Evolutionary conservation across 1,140 invertebrate genomes (phyloP), one percentile per base, ranked within the genome.

Genomic region (Cotesia typhae): DNA sequence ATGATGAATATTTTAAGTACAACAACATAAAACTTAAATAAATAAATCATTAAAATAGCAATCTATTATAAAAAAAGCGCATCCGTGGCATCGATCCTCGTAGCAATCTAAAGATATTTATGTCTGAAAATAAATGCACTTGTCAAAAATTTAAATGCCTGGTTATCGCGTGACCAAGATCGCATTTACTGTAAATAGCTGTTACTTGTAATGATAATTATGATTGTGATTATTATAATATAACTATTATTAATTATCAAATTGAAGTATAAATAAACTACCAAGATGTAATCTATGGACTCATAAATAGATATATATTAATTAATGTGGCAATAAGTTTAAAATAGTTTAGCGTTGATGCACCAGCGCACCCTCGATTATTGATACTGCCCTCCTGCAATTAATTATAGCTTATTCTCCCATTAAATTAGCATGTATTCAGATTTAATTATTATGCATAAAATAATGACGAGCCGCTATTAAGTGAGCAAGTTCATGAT

Each of bases 11-110:
- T 4, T 70, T 17, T 69, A 70, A 59, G 64, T 64, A 64, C 71
- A n/a, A 57, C 35, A 35, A 66, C 4, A 51, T 64, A 36, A 37
- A 68, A 28, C 2, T 28, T 28, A 2, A 28, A 36, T 12, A 57
- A 57, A n/a, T 9, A 41, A 37, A 57, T 28, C 4, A 41, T 35
- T 52, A 28, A 68, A 70, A 60, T 38, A 60, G 14, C 35, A 60
- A 60, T 9, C 51, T 37, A 65, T 67, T 55, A 66, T 68, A 57
- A 55, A 67, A 35, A 65, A 74, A 55, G 64, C 74, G 35, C 66
- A 71, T 74, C 71, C 75, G 71, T 36, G 70, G 74, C 67, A 68
- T 47, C 74, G 70, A 67, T 53, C 64, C 47, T 74, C 47, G 17
- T 75, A 70, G 68, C 69, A 55, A 73, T 73, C 60, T 38, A 66